Evolutionary conservation across 2,888 invertebrate species (phyloP).

Genomic region (Operophtera brumata): DNA sequence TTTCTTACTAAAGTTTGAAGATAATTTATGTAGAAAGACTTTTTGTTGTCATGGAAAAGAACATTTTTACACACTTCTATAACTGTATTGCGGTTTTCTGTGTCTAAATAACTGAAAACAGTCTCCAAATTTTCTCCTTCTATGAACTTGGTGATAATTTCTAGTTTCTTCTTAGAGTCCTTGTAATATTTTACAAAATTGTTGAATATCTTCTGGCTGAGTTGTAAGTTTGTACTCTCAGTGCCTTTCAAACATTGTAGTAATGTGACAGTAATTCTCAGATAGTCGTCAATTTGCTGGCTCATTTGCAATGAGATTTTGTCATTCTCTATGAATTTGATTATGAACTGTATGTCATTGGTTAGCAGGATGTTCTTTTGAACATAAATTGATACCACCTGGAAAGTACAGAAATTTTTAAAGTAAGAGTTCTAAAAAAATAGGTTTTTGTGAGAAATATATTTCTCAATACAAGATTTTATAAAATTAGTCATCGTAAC

Average conservation of each 20-base stretch:
- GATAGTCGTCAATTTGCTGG: slow-evolving; percentile 54
- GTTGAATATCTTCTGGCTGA: slow-evolving; percentile 50
- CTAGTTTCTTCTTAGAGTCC: slow-evolving; percentile 67
- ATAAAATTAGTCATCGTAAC: too few species aligned
- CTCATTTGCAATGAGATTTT: slow-evolving; percentile 56
- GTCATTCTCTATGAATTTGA: slow-evolving; percentile 59
- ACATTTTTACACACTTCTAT: slow-evolving; percentile 57
- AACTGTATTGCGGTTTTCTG: slow-evolving; percentile 47
- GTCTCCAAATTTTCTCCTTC: slow-evolving; percentile 62
- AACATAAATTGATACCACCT: slow-evolving; percentile 65
- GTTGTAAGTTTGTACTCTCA: slow-evolving; percentile 28
- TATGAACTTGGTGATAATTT: slow-evolving; percentile 61
- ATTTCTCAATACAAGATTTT: too few species aligned
- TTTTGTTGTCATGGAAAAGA: slow-evolving; percentile 64
- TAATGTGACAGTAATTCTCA: slow-evolving; percentile 53
- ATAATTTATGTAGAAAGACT: slow-evolving; percentile 58
- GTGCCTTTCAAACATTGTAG: slow-evolving; percentile 51
- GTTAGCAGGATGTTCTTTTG: slow-evolving; percentile 51
- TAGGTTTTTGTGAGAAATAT: too few species aligned
- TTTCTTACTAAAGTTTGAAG: slow-evolving; percentile 64
- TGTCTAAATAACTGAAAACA: slow-evolving; percentile 58
- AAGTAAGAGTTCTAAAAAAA: too few species aligned
- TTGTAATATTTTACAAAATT: slow-evolving; percentile 59
- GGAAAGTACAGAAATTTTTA: slow-evolving; percentile 34
- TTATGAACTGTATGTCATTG: slow-evolving; percentile 49